These are phyloP conservation scores for Anoncus sp. DNA, from an alignment of 2,888 invertebrate genomes.

Conservation along the genomic window DNA sequence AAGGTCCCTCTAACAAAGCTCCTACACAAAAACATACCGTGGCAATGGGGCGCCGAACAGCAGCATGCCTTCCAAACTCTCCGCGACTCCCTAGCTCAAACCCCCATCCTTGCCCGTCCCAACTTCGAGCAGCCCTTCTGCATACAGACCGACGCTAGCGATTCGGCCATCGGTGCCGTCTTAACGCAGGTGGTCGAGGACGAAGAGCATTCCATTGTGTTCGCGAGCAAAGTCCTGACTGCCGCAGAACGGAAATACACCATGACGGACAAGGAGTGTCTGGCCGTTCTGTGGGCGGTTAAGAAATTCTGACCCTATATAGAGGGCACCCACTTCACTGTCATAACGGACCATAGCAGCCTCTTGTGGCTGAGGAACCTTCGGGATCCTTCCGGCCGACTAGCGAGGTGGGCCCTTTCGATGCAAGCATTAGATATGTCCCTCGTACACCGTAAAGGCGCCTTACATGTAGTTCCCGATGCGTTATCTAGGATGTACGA, in stretches of 20 bases:
- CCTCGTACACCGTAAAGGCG: background rate
- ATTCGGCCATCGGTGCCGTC: background rate
- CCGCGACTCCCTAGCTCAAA: too few species aligned
- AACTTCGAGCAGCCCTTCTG: background rate
- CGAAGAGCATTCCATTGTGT: conserved; percentile 12
- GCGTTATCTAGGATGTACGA: conserved; percentile 15
- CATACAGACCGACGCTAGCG: conserved; percentile 13
- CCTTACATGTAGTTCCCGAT: conserved; percentile 6
- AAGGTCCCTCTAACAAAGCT: background rate
- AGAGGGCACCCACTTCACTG: too few species aligned
- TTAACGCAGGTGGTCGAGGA: too few species aligned
- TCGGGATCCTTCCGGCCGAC: background rate
- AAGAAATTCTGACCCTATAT: background rate
- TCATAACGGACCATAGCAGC: background rate
- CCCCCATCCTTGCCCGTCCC: too few species aligned
- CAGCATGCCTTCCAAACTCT: too few species aligned
- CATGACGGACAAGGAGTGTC: background rate
- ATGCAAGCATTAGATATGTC: conserved; percentile 17
- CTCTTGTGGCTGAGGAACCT: background rate
- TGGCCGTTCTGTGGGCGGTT: background rate
- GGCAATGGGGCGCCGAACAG: too few species aligned
- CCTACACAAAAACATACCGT: too few species aligned
- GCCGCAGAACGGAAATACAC: background rate
- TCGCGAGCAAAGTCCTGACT: conserved; percentile 1
- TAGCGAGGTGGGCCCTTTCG: background rate